phyloP scores from a whole-genome alignment of 2,113 vertebrate species.

The Gopherus flavomarginatus region DNA sequence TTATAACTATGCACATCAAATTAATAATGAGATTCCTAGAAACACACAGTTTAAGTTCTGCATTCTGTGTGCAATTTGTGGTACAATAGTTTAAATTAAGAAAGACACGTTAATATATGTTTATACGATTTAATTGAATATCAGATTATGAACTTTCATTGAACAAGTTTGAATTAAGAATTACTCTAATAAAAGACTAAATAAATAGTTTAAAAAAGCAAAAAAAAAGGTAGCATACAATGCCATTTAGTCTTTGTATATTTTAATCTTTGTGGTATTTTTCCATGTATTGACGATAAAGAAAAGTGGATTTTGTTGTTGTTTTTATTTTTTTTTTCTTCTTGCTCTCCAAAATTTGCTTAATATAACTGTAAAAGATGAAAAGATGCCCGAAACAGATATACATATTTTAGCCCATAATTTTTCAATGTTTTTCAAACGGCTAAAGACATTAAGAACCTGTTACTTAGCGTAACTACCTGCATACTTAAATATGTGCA shows the following conservation, averaged over 20 bases:
- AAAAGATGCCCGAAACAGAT: conserved; percentile 18
- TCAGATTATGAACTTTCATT: background rate
- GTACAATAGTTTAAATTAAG: conserved; percentile 21
- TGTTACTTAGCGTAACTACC: conserved; percentile 20
- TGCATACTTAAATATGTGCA: conserved; percentile 52
- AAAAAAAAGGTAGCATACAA: background rate
- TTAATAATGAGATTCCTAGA: background rate
- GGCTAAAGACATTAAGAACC: conserved; percentile 9
- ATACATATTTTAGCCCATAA: conserved; percentile 20
- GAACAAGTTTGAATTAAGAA: background rate
- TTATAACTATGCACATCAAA: background rate
- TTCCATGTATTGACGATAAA: background rate
- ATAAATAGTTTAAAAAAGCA: background rate
- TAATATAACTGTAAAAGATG: conserved; percentile 28
- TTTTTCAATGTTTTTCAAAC: conserved; percentile 15
- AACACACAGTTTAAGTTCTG: background rate
- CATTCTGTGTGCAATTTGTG: background rate
- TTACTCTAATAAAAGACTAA: background rate
- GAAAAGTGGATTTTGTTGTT: background rate
- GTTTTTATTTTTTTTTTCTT: background rate
- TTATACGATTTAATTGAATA: background rate
- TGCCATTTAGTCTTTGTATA: background rate
- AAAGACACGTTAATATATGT: background rate
- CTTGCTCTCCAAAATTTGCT: conserved; percentile 1
- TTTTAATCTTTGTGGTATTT: background rate